Evolutionary conservation across 2,888 invertebrate species (phyloP).

Genomic region (Acronicta aceris): DNA sequence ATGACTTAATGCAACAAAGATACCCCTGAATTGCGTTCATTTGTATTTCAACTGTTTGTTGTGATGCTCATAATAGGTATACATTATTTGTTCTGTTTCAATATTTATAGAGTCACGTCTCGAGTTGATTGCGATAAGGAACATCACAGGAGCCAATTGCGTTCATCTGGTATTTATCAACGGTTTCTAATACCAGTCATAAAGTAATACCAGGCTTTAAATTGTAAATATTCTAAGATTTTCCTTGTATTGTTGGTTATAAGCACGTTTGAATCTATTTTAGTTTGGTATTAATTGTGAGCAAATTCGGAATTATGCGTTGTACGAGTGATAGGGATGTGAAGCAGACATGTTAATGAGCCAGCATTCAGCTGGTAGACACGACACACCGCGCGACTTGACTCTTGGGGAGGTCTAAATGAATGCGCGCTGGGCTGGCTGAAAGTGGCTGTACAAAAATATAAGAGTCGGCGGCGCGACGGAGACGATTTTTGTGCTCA

Average conservation of each 20-base stretch:
- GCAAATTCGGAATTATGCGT: conserved; percentile 28
- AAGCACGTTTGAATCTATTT: conserved; percentile 39
- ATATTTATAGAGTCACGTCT: conserved; percentile 69
- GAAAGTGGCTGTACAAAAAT: conserved; percentile 43
- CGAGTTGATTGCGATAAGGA: conserved; percentile 63
- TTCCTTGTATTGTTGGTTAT: conserved; percentile 14
- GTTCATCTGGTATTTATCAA: conserved; percentile 39
- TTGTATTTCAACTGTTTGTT: conserved; percentile 54
- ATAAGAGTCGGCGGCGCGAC: conserved; percentile 22
- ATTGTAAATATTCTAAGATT: conserved; percentile 19
- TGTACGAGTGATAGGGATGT: conserved; percentile 16
- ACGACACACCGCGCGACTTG: conserved; percentile 30
- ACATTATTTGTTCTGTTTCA: conserved; percentile 64
- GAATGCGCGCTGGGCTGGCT: conserved; percentile 30
- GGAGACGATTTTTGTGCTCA: conserved; percentile 41
- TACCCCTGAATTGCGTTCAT: conserved; percentile 44
- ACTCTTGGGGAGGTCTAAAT: conserved; percentile 44
- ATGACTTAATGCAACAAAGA: conserved; percentile 50
- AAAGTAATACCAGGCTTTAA: conserved; percentile 27
- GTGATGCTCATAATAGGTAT: conserved; percentile 51
- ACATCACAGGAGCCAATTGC: conserved; percentile 34
- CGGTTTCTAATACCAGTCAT: conserved; percentile 30
- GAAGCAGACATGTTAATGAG: conserved; percentile 53
- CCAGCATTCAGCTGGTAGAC: conserved; percentile 41
- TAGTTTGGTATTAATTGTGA: conserved; percentile 13